These are phyloP conservation scores for Pteronura brasiliensis DNA, from an alignment of 2,113 vertebrate species.

Conservation along the genomic window DNA sequence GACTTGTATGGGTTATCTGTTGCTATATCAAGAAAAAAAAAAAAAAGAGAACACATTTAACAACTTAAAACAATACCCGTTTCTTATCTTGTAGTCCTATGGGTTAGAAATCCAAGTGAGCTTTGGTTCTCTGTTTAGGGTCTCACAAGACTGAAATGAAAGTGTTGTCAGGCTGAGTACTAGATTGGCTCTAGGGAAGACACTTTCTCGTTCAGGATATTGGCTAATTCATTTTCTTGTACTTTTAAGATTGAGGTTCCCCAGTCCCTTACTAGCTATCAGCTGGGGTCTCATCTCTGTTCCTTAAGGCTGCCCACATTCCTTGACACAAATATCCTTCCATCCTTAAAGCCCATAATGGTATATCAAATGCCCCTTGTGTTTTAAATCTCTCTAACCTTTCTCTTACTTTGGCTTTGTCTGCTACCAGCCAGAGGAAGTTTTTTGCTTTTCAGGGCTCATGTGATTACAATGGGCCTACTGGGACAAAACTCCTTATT, in stretches of 20 bases:
- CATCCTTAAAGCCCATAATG: background rate
- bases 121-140: background rate
- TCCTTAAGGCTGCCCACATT: background rate
- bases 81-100: background rate
- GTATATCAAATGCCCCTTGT: background rate
- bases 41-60: background rate
- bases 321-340: background rate
- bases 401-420: background rate
- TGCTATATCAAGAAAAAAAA: background rate
- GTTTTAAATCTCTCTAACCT: background rate
- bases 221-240: background rate
- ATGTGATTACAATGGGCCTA: background rate
- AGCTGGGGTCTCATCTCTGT: background rate
- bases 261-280: background rate
- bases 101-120: background rate
- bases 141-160: background rate
- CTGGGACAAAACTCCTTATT: background rate
- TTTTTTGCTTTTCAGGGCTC: background rate
- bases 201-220: background rate
- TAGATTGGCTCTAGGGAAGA: background rate
- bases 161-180: background rate
- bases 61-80: background rate
- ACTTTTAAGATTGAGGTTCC: background rate
- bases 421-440: background rate
- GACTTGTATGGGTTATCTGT: background rate